These are phyloP conservation scores for Rattus norvegicus DNA, from an alignment of 2,113 vertebrate genomes.

Conservation along the genomic window DNA sequence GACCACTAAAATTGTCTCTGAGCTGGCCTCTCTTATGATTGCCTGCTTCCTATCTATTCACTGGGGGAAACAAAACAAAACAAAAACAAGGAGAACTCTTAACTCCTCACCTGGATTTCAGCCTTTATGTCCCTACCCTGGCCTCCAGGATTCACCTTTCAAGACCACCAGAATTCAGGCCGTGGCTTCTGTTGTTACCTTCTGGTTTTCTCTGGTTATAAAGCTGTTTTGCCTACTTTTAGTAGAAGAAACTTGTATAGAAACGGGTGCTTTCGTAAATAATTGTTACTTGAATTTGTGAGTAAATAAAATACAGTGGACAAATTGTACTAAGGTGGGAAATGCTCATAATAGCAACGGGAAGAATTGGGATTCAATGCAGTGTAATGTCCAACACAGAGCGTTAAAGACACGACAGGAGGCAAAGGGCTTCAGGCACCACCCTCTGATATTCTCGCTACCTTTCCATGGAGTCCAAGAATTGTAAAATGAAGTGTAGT, in stretches of 20 bases:
- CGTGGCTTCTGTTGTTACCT: not conserved
- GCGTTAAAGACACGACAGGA: not conserved
- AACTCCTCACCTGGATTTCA: too few species aligned
- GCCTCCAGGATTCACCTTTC: not conserved
- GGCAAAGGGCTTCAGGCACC: not conserved
- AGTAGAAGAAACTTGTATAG: not conserved
- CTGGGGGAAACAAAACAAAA: not conserved
- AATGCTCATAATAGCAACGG: not conserved
- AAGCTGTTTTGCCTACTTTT: not conserved
- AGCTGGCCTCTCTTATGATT: not conserved
- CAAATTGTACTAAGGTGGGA: constrained; percentile 17
- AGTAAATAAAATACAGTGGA: not conserved
- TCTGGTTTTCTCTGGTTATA: not conserved
- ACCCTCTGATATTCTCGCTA: not conserved
- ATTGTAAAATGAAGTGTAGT: not conserved
- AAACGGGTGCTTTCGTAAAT: not conserved
- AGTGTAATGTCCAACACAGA: not conserved
- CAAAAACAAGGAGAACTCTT: not conserved
- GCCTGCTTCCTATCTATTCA: not conserved
- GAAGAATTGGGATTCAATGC: not conserved
- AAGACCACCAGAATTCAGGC: not conserved
- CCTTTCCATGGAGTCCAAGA: not conserved
- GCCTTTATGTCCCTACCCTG: not conserved
- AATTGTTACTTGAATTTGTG: not conserved
- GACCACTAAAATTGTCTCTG: not conserved